Conservation (phyloP, 2,888 invertebrate species). For the Chrysotoxum bicinctum region DNA sequence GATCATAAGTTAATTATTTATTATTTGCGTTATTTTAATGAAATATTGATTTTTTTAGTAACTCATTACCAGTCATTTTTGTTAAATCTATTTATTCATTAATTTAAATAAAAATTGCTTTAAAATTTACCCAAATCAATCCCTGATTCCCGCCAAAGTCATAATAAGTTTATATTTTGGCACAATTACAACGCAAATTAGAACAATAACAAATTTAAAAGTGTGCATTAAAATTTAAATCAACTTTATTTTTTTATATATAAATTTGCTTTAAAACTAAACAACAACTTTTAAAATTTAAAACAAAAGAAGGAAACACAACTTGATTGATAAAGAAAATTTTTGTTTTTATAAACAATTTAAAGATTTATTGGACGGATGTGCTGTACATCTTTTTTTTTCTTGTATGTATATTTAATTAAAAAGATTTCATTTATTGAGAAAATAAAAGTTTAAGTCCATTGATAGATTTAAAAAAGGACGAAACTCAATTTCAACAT, state of each 20-base stretch:
- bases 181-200: slow-evolving; percentile 46
- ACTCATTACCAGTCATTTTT: slow-evolving; percentile 71
- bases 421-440: slow-evolving; percentile 10
- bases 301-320: slow-evolving; percentile 37
- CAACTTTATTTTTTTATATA: background rate
- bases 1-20: slow-evolving; percentile 43
- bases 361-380: slow-evolving; percentile 64
- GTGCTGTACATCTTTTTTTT: slow-evolving; percentile 54
- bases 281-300: slow-evolving; percentile 51
- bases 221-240: slow-evolving; percentile 17
- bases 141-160: slow-evolving; percentile 56
- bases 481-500: slow-evolving; percentile 21
- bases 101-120: background rate
- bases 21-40: slow-evolving; percentile 43
- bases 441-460: slow-evolving; percentile 5
- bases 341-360: slow-evolving; percentile 8
- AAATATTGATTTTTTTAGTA: slow-evolving; percentile 53
- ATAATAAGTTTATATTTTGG: slow-evolving; percentile 54
- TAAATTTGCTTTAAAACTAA: slow-evolving; percentile 52
- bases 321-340: slow-evolving; percentile 29
- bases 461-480: slow-evolving; percentile 29
- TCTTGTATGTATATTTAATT: slow-evolving; percentile 8
- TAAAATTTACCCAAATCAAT: slow-evolving; percentile 37
- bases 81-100: slow-evolving; percentile 22
- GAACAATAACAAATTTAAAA: slow-evolving; percentile 12